phyloP scores from a whole-genome alignment of 2,888 invertebrate genomes.

The Scaptodrosophila latifasciaeformis region DNA sequence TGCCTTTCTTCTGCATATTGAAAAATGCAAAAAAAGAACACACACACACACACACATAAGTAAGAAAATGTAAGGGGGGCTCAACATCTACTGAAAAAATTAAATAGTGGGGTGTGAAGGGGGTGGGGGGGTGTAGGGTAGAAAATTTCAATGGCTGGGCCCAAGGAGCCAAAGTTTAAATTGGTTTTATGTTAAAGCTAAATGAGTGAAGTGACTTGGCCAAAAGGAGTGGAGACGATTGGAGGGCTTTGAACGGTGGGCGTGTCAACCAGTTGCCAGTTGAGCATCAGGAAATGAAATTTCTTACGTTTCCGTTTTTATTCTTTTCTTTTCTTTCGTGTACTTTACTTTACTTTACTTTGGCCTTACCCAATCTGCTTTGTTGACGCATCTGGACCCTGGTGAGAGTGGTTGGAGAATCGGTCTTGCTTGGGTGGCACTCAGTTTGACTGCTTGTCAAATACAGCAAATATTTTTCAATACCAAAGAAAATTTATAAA shows the following conservation, averaged over 20 bases:
- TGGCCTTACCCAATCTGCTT: not conserved
- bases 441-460: slow-evolving; percentile 65
- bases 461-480: slow-evolving; percentile 52
- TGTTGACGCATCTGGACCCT: too few relatives aligned
- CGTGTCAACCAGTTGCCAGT: slow-evolving; percentile 39
- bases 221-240: slow-evolving; percentile 16
- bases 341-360: not conserved
- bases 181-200: slow-evolving; percentile 68
- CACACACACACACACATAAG: too few relatives aligned
- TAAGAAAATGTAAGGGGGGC: too few relatives aligned
- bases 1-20: slow-evolving; percentile 62
- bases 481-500: too few relatives aligned
- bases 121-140: too few relatives aligned
- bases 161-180: slow-evolving; percentile 51
- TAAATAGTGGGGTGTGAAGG: too few relatives aligned
- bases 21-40: slow-evolving; percentile 47
- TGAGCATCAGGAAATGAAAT: slow-evolving; percentile 60
- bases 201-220: slow-evolving; percentile 50
- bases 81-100: too few relatives aligned
- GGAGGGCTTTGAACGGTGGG: not conserved
- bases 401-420: too few relatives aligned
- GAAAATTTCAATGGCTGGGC: not conserved
- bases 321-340: slow-evolving; percentile 14
- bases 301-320: slow-evolving; percentile 56
- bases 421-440: too few relatives aligned